These are phyloP conservation scores for Channa argus DNA, from an alignment of 2,113 vertebrate genomes.

Conservation along the genomic window DNA sequence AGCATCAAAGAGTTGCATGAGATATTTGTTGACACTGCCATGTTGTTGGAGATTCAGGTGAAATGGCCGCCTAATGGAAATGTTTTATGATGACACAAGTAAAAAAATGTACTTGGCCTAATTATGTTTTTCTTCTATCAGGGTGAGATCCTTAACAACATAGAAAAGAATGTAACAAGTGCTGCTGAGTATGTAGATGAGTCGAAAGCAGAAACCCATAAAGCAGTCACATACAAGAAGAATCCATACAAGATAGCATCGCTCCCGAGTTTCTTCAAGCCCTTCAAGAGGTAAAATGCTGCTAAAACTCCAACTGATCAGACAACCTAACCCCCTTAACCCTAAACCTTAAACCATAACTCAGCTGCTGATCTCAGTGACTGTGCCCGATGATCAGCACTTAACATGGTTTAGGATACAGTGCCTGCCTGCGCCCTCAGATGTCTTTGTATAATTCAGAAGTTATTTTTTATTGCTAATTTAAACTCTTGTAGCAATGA, in stretches of 20 bases:
- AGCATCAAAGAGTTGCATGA: constrained; percentile 90
- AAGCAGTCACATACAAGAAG: constrained; percentile 88
- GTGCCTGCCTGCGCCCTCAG: not conserved
- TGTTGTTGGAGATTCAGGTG: constrained; percentile 92
- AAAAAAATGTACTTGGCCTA: not conserved
- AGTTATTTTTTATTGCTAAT: not conserved
- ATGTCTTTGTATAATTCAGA: not conserved
- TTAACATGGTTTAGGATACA: constrained; percentile 3
- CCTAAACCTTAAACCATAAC: not conserved
- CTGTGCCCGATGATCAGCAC: not conserved
- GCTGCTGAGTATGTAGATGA: constrained; percentile 85
- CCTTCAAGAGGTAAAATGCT: constrained; percentile 55
- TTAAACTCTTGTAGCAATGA: not conserved
- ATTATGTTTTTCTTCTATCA: constrained; percentile 65
- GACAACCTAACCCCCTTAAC: not conserved
- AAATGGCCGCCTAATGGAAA: not conserved
- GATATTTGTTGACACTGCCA: constrained; percentile 90
- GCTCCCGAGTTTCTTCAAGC: constrained; percentile 63
- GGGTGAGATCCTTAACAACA: constrained; percentile 95
- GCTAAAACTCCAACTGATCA: constrained; percentile 9
- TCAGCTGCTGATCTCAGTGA: constrained; percentile 17
- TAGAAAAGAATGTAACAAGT: constrained; percentile 88
- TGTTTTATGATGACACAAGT: not conserved
- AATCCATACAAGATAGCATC: constrained; percentile 86
- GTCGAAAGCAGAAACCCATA: constrained; percentile 86